Evolutionary conservation across 64 coral and sea anemone species (phyloP).

Genomic region (Pocillopora damicornis): DNA sequence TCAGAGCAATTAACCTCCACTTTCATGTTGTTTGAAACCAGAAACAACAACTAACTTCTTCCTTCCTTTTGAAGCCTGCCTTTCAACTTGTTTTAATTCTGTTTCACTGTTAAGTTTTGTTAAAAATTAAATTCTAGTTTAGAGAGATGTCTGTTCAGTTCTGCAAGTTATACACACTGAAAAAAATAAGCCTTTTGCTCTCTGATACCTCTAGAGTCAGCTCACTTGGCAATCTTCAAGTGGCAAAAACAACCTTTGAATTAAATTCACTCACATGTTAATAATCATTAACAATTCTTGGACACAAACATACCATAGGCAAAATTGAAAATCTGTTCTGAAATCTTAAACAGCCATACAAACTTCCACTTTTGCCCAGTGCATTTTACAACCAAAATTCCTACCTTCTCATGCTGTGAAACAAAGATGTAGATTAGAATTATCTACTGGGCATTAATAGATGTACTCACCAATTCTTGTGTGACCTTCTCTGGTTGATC

Average conservation of each 20-base stretch:
- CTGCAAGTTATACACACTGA: background rate
- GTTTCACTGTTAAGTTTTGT: slow-evolving; percentile 53
- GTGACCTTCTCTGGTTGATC: slow-evolving; percentile 86
- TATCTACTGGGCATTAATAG: background rate
- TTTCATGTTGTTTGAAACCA: slow-evolving; percentile 17
- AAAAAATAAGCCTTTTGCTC: background rate
- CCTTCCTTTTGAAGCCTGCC: slow-evolving; percentile 14
- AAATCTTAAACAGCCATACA: background rate
- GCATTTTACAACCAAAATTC: background rate
- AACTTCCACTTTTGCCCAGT: slow-evolving; percentile 14
- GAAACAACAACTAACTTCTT: slow-evolving; percentile 12
- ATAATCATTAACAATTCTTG: background rate
- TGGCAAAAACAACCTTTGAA: slow-evolving; percentile 45
- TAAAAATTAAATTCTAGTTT: slow-evolving; percentile 53
- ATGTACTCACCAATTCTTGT: slow-evolving; percentile 78
- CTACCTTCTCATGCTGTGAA: slow-evolving; percentile 14
- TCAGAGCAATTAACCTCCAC: background rate
- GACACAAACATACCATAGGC: background rate
- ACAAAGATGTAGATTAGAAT: background rate
- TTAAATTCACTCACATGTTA: slow-evolving; percentile 36
- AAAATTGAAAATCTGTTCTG: slow-evolving; percentile 18
- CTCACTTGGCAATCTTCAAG: slow-evolving; percentile 49
- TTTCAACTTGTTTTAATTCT: slow-evolving; percentile 35
- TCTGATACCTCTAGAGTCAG: slow-evolving; percentile 36
- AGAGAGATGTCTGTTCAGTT: background rate